Evolutionary conservation across 2,797 vertebrate genomes (phyloP).

Genomic region (Arremon brunneinucha): DNA sequence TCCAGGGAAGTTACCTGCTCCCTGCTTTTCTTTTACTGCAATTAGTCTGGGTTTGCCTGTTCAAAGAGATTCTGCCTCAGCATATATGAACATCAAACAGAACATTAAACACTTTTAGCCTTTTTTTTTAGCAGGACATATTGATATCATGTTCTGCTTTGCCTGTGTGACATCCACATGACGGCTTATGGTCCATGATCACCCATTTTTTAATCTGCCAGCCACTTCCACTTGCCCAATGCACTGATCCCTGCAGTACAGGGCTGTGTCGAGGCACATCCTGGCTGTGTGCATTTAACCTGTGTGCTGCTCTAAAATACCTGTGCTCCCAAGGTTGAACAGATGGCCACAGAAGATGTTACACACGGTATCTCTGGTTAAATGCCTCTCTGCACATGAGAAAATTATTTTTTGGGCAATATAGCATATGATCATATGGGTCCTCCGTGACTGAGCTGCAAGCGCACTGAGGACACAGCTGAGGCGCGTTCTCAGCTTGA

Average conservation of each 20-base stretch:
- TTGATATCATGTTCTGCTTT: neutral
- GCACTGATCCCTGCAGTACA: neutral
- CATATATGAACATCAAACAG: neutral
- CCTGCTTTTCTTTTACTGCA: neutral
- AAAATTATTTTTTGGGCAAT: constrained; percentile 25
- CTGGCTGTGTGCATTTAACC: neutral
- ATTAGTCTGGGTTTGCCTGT: neutral
- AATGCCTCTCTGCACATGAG: neutral
- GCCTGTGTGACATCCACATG: neutral
- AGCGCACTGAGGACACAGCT: neutral
- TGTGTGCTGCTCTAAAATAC: constrained; percentile 24
- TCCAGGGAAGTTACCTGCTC: neutral
- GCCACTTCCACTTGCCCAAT: neutral
- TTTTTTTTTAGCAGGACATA: neutral
- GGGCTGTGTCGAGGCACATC: neutral
- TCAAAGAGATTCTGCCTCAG: neutral
- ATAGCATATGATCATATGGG: constrained; percentile 20
- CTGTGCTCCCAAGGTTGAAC: constrained; percentile 8
- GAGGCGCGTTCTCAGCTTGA: neutral
- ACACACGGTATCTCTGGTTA: neutral
- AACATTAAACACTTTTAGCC: neutral
- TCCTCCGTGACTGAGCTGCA: constrained; percentile 19
- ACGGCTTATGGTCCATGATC: neutral
- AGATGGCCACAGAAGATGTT: constrained; percentile 27
- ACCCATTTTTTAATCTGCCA: neutral